Percentiles rank a stretch among this genome's conserved stretches.
phyloP scores from a whole-genome alignment of 2,113 vertebrate species.

The Hemiscyllium ocellatum region DNA sequence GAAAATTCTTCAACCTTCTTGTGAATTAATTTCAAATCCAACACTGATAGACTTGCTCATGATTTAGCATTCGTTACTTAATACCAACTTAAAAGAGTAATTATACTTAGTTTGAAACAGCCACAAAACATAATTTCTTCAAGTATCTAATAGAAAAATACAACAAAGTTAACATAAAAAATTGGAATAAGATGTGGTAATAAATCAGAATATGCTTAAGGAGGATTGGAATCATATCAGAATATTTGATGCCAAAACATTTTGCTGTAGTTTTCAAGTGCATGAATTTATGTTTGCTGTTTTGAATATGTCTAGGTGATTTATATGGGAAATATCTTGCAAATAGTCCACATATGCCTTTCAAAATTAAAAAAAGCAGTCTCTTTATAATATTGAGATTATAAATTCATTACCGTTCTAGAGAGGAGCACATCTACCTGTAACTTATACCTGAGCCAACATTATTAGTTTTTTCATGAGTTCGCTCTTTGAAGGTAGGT shows the following conservation, averaged over 20 bases:
- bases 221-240: neutral
- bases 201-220: neutral
- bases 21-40: neutral
- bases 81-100: constrained; percentile 5
- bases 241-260: neutral
- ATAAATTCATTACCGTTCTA: neutral
- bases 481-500: too few relatives aligned
- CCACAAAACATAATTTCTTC: neutral
- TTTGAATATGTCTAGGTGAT: neutral
- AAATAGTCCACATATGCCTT: neutral
- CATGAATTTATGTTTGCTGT: neutral
- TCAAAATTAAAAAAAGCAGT: neutral
- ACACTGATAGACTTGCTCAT: neutral
- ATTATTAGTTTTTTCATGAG: too few relatives aligned
- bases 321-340: neutral
- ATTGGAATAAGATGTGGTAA: too few relatives aligned
- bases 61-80: neutral
- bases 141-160: neutral
- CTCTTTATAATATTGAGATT: neutral
- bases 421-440: too few relatives aligned
- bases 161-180: neutral
- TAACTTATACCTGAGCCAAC: neutral
- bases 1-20: neutral
- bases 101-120: neutral
- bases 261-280: neutral